Evolutionary conservation across 2,113 vertebrate genomes (phyloP).

Genomic region (Corythoichthys haematopterus): DNA sequence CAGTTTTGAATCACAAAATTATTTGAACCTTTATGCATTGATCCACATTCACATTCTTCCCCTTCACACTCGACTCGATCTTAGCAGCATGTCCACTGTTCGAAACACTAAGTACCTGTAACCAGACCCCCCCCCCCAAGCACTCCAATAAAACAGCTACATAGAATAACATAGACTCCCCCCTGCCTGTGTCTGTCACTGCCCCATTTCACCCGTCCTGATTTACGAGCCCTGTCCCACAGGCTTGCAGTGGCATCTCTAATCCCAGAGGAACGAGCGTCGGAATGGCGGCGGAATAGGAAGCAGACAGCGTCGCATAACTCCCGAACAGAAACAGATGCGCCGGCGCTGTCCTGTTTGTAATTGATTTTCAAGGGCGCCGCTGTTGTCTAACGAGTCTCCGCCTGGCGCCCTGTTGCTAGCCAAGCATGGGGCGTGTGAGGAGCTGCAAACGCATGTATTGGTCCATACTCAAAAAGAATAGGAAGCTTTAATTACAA

Average conservation of each 20-base stretch:
- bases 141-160: conserved; percentile 61
- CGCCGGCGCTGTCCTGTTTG: conserved; percentile 57
- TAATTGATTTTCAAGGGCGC: conserved; percentile 78
- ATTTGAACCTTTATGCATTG: background rate
- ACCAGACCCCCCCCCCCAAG: conserved; percentile 33
- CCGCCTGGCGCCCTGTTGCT: conserved; percentile 65
- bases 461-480: background rate
- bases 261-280: conserved; percentile 61
- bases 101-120: conserved; percentile 33
- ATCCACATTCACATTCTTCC: background rate
- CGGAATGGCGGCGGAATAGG: conserved; percentile 47
- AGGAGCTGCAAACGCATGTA: conserved; percentile 37
- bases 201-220: conserved; percentile 57
- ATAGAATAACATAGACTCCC: conserved; percentile 59
- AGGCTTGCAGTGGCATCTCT: conserved; percentile 62
- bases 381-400: conserved; percentile 69
- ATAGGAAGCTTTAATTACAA: background rate
- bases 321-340: conserved; percentile 73
- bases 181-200: conserved; percentile 59
- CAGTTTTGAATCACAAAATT: background rate
- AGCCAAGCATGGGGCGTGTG: conserved; percentile 50
- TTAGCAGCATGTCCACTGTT: conserved; percentile 5
- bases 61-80: background rate
- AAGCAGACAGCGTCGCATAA: conserved; percentile 49
- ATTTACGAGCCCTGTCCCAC: conserved; percentile 68